phyloP scores from a whole-genome alignment of 2,113 vertebrate genomes.

The Daboia siamensis region DNA sequence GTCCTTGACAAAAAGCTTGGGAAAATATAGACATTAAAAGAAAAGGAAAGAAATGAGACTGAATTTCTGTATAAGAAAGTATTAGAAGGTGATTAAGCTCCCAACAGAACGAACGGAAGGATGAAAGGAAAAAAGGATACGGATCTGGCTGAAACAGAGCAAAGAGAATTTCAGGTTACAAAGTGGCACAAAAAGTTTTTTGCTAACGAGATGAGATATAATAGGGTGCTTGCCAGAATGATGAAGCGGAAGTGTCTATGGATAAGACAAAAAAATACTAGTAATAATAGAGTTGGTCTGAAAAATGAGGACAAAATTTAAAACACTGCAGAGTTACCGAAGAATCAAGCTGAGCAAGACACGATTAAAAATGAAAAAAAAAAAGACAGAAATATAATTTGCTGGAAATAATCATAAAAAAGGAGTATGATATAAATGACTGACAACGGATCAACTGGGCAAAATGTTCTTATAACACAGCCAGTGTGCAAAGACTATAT shows the following conservation, averaged over 20 bases:
- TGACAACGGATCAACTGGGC: background rate
- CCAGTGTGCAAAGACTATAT: background rate
- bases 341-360: background rate
- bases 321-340: background rate
- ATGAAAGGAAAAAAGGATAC: background rate
- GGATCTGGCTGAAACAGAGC: background rate
- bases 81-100: background rate
- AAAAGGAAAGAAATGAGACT: background rate
- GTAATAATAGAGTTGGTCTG: background rate
- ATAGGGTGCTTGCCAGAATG: background rate
- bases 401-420: background rate
- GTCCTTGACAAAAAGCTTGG: background rate
- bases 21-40: background rate
- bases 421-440: background rate
- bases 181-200: background rate
- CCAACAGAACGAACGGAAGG: background rate
- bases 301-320: too few species aligned
- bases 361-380: background rate
- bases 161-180: background rate
- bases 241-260: background rate
- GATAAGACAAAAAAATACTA: background rate
- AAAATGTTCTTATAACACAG: background rate
- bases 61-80: background rate
- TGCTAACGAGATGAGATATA: background rate
- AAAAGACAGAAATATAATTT: background rate